phyloP scores from a whole-genome alignment of 2,113 vertebrate genomes.

The Callaeas wilsoni region DNA sequence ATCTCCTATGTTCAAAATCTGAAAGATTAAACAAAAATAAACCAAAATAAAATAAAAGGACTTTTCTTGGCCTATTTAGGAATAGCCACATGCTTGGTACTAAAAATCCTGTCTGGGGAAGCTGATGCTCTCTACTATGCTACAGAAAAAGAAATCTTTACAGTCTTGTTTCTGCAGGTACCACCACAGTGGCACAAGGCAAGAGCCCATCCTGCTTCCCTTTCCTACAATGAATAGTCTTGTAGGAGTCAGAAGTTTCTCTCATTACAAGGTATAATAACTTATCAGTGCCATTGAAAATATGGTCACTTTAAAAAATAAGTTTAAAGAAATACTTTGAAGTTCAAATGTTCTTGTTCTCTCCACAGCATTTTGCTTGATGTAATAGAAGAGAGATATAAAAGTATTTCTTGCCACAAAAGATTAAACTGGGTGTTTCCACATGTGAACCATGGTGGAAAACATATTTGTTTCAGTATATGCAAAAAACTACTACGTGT shows the following conservation, averaged over 20 bases:
- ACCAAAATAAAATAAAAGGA: background rate
- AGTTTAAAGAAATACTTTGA: background rate
- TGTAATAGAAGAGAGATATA: background rate
- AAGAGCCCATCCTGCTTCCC: background rate
- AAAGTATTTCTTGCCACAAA: background rate
- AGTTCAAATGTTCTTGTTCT: background rate
- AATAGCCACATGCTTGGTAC: background rate
- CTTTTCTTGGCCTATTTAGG: background rate
- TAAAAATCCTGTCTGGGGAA: background rate
- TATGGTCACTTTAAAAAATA: background rate
- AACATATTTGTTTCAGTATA: background rate
- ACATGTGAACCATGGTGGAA: background rate
- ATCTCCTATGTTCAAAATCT: background rate
- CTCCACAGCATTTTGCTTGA: background rate
- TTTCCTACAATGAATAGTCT: background rate
- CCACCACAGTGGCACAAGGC: background rate
- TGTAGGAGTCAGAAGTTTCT: background rate
- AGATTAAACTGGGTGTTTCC: background rate
- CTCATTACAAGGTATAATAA: background rate
- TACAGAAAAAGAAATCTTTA: background rate
- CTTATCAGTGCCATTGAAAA: background rate
- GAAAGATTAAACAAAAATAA: background rate
- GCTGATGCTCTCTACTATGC: background rate
- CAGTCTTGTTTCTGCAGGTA: background rate
- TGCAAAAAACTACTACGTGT: fast-evolving